Conservation (phyloP, 2,888 invertebrate species). For the Mayetiola destructor region DNA sequence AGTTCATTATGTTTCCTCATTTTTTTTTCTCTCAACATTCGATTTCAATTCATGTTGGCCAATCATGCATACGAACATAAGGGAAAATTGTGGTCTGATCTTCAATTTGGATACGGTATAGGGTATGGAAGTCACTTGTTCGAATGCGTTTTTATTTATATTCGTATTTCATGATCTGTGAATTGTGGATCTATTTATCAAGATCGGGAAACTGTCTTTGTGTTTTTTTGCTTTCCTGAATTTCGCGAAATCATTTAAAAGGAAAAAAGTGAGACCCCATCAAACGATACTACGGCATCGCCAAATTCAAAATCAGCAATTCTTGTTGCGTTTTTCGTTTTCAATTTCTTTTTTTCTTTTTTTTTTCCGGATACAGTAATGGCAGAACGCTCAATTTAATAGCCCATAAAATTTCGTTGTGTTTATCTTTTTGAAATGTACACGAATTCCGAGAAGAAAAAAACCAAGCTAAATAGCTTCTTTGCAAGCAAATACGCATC, state of each 20-base stretch:
- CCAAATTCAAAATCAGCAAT: not conserved
- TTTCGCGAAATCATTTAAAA: not conserved
- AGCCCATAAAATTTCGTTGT: constrained; percentile 10
- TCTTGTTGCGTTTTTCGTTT: not conserved
- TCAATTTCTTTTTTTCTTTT: not conserved
- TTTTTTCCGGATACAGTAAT: not conserved
- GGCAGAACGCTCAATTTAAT: constrained; percentile 6
- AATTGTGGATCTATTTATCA: constrained; percentile 6
- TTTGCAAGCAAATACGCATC: not conserved
- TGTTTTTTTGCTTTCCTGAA: not conserved
- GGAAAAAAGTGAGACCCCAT: not conserved
- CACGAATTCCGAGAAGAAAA: not conserved
- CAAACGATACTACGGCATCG: too few species aligned
- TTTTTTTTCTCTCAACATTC: too few species aligned
- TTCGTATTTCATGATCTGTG: too few species aligned
- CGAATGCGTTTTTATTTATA: too few species aligned
- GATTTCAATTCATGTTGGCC: too few species aligned
- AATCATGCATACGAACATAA: too few species aligned
- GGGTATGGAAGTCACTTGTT: too few species aligned
- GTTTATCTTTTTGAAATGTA: not conserved
- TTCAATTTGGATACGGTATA: too few species aligned
- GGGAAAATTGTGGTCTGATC: too few species aligned
- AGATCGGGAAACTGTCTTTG: constrained; percentile 4
- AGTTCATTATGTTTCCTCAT: too few species aligned
- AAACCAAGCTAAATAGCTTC: not conserved